Conservation (phyloP, 1,140 invertebrate genomes). For the Stegodyphus dumicola region DNA sequence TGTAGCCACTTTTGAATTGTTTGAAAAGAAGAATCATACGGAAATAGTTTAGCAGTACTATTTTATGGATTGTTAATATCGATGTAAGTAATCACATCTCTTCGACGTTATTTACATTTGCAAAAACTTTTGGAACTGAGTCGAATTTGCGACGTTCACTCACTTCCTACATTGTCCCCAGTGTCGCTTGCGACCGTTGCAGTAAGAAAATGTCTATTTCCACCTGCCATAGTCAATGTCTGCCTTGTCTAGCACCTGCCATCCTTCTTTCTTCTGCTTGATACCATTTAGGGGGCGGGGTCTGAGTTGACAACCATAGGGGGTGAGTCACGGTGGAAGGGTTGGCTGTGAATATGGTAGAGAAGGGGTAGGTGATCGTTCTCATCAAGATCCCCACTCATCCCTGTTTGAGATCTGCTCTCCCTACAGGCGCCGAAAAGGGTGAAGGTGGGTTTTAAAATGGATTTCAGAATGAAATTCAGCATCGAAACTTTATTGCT, state of each 20-base stretch:
- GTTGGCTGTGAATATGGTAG: not conserved
- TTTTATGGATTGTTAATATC: no score
- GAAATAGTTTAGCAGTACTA: no score
- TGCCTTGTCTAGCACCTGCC: conserved; percentile 53
- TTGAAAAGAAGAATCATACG: no score
- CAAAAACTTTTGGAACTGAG: no score
- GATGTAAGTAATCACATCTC: no score
- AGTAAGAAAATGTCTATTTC: conserved; percentile 53
- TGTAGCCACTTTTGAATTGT: no score
- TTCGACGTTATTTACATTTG: no score
- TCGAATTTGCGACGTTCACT: no score
- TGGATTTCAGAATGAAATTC: not conserved
- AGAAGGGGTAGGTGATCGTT: not conserved
- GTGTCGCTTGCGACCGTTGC: conserved; percentile 3
- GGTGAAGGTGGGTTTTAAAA: conserved; percentile 31
- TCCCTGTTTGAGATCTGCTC: conserved; percentile 17
- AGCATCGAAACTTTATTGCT: no score
- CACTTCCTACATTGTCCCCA: not conserved
- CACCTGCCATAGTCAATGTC: conserved; percentile 50
- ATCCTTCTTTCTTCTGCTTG: conserved; percentile 23
- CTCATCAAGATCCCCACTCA: conserved; percentile 19
- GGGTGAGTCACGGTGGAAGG: conserved; percentile 37
- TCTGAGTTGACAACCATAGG: not conserved
- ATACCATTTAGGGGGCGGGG: conserved; percentile 6
- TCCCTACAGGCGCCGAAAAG: not conserved